Percentiles rank a stretch among this genome's conserved stretches.
Evolutionary conservation across 2,888 invertebrate genomes (phyloP).

Genomic region (Galeruca laticollis): DNA sequence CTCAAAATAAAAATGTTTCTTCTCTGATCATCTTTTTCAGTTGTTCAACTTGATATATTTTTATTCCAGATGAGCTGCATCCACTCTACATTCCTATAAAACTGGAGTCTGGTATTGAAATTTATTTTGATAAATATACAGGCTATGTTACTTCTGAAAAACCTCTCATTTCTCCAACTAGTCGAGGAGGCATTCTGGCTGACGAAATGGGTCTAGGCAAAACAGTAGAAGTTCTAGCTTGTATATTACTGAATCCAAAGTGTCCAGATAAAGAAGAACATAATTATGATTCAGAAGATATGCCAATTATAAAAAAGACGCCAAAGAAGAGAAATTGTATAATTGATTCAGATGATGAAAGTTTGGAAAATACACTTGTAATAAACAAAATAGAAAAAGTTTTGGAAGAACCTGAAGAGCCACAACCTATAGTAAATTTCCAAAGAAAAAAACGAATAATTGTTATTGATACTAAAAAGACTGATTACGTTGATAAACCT

Average conservation of each 20-base stretch:
- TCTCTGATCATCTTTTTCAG: too few relatives aligned
- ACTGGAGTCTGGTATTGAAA: slow-evolving; percentile 55
- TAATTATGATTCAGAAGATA: slow-evolving; percentile 27
- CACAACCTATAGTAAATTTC: slow-evolving; percentile 28
- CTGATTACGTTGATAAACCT: slow-evolving; percentile 37
- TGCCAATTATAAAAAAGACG: slow-evolving; percentile 25
- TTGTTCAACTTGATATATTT: background rate
- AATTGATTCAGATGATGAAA: slow-evolving; percentile 33
- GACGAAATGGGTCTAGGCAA: slow-evolving; percentile 89
- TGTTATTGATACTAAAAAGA: slow-evolving; percentile 30
- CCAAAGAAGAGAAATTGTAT: slow-evolving; percentile 38
- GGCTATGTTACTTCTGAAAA: slow-evolving; percentile 64
- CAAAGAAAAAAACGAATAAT: slow-evolving; percentile 39
- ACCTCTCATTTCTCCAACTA: slow-evolving; percentile 57
- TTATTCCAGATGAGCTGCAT: slow-evolving; percentile 54
- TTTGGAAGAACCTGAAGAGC: background rate
- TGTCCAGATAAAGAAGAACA: background rate
- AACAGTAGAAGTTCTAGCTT: slow-evolving; percentile 80
- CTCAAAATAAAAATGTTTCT: background rate
- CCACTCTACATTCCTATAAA: slow-evolving; percentile 58
- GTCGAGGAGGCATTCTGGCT: slow-evolving; percentile 78
- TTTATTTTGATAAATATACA: slow-evolving; percentile 66
- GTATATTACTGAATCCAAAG: slow-evolving; percentile 71
- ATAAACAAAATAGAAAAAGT: background rate
- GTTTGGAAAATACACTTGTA: background rate